Percentiles rank a stretch among this genome's conserved stretches.
Conservation (phyloP, 2,113 vertebrate genomes). For the Periophthalmus modestus region DNA sequence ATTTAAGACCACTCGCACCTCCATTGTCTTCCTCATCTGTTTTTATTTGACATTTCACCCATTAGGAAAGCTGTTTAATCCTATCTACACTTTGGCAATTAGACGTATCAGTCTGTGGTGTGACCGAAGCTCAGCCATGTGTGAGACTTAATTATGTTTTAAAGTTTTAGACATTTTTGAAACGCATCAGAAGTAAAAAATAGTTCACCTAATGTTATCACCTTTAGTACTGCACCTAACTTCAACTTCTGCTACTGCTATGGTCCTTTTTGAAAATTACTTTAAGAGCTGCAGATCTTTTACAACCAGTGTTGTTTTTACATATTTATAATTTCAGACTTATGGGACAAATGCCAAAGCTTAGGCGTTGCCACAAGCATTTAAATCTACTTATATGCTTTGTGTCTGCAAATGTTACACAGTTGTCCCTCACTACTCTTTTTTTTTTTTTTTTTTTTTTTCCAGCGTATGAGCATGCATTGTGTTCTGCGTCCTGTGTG, state of each 20-base stretch:
- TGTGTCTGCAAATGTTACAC: no score
- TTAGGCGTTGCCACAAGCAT: no score
- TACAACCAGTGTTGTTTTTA: neutral
- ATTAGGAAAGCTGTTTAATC: constrained; percentile 25
- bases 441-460: no score
- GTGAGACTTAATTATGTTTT: neutral
- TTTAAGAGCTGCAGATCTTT: neutral
- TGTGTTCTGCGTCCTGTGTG: no score
- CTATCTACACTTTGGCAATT: constrained; percentile 16
- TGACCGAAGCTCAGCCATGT: constrained; percentile 1
- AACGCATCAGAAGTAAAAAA: neutral
- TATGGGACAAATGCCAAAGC: neutral
- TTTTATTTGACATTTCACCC: constrained; percentile 42
- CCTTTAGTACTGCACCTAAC: neutral
- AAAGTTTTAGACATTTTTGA: neutral
- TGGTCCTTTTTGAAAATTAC: no score
- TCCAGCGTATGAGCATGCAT: no score
- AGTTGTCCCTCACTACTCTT: no score
- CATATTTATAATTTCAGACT: neutral
- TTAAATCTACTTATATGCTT: no score
- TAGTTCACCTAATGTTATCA: neutral
- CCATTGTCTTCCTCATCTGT: constrained; percentile 18
- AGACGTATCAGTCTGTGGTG: neutral
- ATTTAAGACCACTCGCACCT: constrained; percentile 20
- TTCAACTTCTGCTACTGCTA: neutral